Evolutionary conservation across 1,140 invertebrate genomes (phyloP).

Genomic region (Dendrolimus kikuchii): DNA sequence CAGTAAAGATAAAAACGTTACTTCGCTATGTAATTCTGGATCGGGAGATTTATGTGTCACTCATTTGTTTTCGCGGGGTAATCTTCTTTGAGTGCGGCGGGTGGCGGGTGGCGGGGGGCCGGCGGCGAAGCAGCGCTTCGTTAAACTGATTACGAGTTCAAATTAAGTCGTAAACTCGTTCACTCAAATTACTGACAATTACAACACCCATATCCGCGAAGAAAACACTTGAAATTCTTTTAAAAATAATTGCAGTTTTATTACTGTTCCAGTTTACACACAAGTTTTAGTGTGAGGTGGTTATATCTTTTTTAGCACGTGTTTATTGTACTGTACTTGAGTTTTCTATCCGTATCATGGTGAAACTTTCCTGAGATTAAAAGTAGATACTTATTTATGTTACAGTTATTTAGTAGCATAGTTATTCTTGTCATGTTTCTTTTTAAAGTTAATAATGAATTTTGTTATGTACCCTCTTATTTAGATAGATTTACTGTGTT

Average conservation of each 20-base stretch:
- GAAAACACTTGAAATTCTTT: constrained; percentile 15
- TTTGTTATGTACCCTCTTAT: too few relatives aligned
- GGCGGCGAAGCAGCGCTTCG: constrained; percentile 37
- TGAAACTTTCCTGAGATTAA: too few relatives aligned
- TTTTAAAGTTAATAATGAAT: too few relatives aligned
- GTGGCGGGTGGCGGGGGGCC: constrained; percentile 11
- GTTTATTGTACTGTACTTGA: constrained; percentile 3
- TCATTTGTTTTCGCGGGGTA: constrained; percentile 52
- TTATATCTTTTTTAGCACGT: constrained; percentile 6
- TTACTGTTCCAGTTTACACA: too few relatives aligned
- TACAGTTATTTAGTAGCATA: too few relatives aligned
- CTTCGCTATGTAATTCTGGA: constrained; percentile 34
- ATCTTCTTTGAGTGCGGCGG: constrained; percentile 19
- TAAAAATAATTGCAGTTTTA: constrained; percentile 8
- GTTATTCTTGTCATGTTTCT: too few relatives aligned
- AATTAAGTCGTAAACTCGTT: constrained; percentile 64
- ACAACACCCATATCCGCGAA: constrained; percentile 31
- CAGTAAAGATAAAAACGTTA: constrained; percentile 21
- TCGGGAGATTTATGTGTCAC: constrained; percentile 31
- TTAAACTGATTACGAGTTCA: constrained; percentile 62
- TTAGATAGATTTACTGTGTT: too few relatives aligned
- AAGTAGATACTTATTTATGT: too few relatives aligned
- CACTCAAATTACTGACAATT: constrained; percentile 50
- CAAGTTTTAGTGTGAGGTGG: too few relatives aligned
- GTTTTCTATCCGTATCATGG: neutral